These are phyloP conservation scores for Lepisosteus osseus DNA, from an alignment of 2,113 vertebrate genomes.

Conservation along the genomic window DNA sequence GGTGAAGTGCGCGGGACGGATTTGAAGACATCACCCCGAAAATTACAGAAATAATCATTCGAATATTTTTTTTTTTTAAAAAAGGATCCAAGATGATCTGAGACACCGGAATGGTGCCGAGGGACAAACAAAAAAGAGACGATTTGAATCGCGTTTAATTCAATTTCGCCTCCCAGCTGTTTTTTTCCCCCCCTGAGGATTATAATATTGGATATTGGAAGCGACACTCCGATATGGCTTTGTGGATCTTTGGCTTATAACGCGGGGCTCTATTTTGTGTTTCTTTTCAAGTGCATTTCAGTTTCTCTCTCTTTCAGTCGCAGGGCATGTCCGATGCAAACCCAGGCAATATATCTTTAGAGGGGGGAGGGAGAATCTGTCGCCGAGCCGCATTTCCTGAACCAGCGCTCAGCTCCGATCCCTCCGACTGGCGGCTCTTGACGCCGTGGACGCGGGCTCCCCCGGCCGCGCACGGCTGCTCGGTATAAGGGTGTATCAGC, in stretches of 20 bases:
- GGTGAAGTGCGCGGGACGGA: constrained; percentile 37
- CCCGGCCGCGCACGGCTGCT: too few species aligned
- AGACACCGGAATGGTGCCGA: constrained; percentile 44
- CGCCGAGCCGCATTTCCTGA: too few species aligned
- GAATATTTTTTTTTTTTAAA: not conserved
- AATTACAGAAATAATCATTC: constrained; percentile 17
- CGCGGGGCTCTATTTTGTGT: constrained; percentile 21
- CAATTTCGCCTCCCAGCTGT: constrained; percentile 27
- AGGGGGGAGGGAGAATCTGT: too few species aligned
- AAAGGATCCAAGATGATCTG: constrained; percentile 41
- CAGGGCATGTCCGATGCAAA: constrained; percentile 38
- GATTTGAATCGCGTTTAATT: constrained; percentile 22
- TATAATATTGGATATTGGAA: constrained; percentile 51
- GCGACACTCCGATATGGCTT: constrained; percentile 48
- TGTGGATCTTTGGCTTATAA: constrained; percentile 45
- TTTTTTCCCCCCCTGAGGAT: constrained; percentile 41
- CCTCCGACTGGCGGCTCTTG: too few species aligned
- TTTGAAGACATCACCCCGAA: constrained; percentile 37
- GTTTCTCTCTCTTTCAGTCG: constrained; percentile 23
- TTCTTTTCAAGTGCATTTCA: constrained; percentile 33
- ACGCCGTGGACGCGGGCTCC: too few species aligned
- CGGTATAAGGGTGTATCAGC: too few species aligned
- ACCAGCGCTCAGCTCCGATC: too few species aligned
- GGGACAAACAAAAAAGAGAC: constrained; percentile 42
- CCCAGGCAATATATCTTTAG: constrained; percentile 31